Conservation (phyloP, 2,888 invertebrate species). For the Allacma fusca region DNA sequence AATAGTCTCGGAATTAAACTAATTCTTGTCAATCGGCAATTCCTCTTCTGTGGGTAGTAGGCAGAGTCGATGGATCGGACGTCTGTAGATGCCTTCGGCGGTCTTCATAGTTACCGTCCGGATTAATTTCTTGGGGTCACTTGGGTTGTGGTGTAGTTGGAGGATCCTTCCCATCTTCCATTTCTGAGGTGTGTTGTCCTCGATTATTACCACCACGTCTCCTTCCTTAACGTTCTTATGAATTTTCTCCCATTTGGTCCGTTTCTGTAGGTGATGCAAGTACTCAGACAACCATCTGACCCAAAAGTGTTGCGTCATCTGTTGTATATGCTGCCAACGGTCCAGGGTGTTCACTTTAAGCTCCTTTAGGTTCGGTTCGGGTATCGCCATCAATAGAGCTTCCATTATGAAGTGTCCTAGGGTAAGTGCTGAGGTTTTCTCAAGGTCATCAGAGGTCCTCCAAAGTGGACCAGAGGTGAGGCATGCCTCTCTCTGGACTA, state of each 20-base stretch:
- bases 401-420: constrained; percentile 52
- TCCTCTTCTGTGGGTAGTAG: too few relatives aligned
- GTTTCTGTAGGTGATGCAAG: constrained; percentile 32
- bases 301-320: constrained; percentile 45
- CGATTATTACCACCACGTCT: constrained; percentile 60
- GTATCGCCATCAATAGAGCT: background rate
- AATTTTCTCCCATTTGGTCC: constrained; percentile 40
- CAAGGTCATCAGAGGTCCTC: constrained; percentile 53
- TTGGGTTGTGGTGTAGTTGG: constrained; percentile 54
- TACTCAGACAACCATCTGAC: constrained; percentile 42
- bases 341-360: background rate
- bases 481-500: constrained; percentile 30
- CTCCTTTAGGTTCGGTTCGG: constrained; percentile 23
- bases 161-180: constrained; percentile 61
- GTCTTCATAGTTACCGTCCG: too few relatives aligned
- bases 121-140: too few relatives aligned
- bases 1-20: too few relatives aligned
- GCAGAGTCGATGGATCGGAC: too few relatives aligned
- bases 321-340: constrained; percentile 38
- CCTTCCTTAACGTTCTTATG: constrained; percentile 19
- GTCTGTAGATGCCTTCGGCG: too few relatives aligned
- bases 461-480: constrained; percentile 30
- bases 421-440: constrained; percentile 60
- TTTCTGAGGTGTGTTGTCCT: constrained; percentile 57
- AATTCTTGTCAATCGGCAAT: too few relatives aligned